Base-by-base conservation (phyloP, 2,888 invertebrate species). In the Phortica magna region DNA sequence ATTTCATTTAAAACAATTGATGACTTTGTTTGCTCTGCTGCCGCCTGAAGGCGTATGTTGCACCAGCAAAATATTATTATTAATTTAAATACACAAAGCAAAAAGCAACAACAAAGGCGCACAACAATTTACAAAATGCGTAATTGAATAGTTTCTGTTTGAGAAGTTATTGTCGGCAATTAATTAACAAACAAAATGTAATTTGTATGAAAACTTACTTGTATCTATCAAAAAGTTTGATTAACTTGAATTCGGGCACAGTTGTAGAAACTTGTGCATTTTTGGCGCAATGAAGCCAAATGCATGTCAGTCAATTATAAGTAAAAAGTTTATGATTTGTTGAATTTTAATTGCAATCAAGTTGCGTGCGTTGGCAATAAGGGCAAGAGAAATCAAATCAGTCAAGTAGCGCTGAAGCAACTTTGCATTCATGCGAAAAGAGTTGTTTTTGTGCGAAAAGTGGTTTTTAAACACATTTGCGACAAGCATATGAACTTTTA, bases 391-490 rank as follows among this genome's bases (percentile, higher is more conserved):
- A 31, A 31, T 31, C 31, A 31, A 31, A 4, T 31, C 31, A 31
- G 31, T 31, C 31, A 31, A 31, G 31, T 31, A 31, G 31, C 31
- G 2, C 31, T 4, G 5, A 31, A 31, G 5, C 5, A 31, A 1
- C 31, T 31, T 31, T 31, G 5, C 31, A 31, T 31, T 31, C 31
- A 31, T 31, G 31, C 31, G 31, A 31, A 31, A 4, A 31, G 31
- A 78, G 76, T 31, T n/a, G n/a, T n/a, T n/a, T n/a, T n/a, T n/a
- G n/a, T n/a, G n/a, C n/a, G n/a, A n/a, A n/a, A n/a, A n/a, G n/a
- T n/a, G n/a, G 78, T 79, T 80, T 59, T 74, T 64, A 53, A 73
- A 79, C 77, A 73, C 82, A 85, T 83, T 73, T 74, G 75, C 70
- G 71, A 68, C 53, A 81, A 75, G 79, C 82, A 59, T 79, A 79